Evolutionary conservation across 2,797 vertebrate species (phyloP), one percentile per base, ranked within the genome.

Genomic region (Urocyon cinereoargenteus): DNA sequence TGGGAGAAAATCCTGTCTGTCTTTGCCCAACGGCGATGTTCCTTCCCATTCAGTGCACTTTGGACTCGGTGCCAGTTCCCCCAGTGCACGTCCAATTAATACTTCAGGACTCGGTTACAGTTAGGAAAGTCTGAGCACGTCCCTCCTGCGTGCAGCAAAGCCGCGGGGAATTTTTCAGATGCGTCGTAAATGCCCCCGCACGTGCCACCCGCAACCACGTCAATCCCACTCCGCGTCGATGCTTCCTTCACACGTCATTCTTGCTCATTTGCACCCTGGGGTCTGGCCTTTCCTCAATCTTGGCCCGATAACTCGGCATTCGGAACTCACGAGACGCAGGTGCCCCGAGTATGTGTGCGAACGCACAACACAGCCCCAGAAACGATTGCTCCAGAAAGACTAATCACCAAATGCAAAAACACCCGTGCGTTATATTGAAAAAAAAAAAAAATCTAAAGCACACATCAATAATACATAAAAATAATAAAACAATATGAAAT

Each of bases 341-440:
- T 13, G 15, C 5, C 13, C 28, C 1, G 3, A 16, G 3, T 18
- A 7, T n/a, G 16, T 34, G n/a, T 16, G n/a, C n/a, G 6, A 34
- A 36, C 4, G 16, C 4, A 34, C 8, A 8, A 34, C 18, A 70
- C 15, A 18, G 15, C n/a, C 31, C 8, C n/a, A 18, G n/a, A 3
- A 14, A 0, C 15, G 12, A 53, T 1, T 3, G 22, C 64, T 49
- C 18, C 72, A 72, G 13, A 13, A 61, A 94, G 1, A 45, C 40
- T 45, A 45, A 45, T 45, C 40, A 45, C 14, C 34, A n/a, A 28
- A 21, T 36, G 57, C 28, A 61, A 53, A 28, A 40, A 13, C 28
- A 12, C 2, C 5, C 7, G 4, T 0, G 8, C 3, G 8, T 24
- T 24, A 22, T 22, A 2, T 12, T 61, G n/a, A 0, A 8, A 8